Percentiles rank a stretch among this genome's conserved stretches.
phyloP scores from a whole-genome alignment of 2,113 vertebrate genomes.

The Lates calcarifer region DNA sequence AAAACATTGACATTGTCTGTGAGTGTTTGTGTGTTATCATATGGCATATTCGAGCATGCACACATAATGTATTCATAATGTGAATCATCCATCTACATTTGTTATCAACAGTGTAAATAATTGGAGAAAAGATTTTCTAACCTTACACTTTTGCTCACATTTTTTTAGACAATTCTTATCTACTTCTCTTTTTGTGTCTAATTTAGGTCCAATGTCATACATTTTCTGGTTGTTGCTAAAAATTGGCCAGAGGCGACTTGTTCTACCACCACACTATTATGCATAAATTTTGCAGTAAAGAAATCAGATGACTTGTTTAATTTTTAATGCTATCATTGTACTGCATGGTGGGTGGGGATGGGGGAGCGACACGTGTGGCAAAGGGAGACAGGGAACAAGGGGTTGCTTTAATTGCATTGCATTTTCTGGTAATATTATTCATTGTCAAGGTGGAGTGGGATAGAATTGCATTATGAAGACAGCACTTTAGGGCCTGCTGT shows the following conservation, averaged over 20 bases:
- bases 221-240: constrained; percentile 17
- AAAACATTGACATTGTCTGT: neutral
- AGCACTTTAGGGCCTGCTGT: constrained; percentile 73
- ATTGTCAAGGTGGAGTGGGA: constrained; percentile 78
- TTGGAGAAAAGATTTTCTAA: constrained; percentile 10
- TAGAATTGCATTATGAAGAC: constrained; percentile 77
- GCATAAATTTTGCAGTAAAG: constrained; percentile 69
- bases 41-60: neutral
- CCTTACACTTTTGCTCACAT: neutral
- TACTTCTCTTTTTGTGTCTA: constrained; percentile 3
- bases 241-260: constrained; percentile 46
- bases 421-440: constrained; percentile 78
- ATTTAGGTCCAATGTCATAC: constrained; percentile 26
- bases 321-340: constrained; percentile 73
- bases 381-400: constrained; percentile 57
- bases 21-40: neutral
- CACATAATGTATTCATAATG: neutral
- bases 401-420: constrained; percentile 75
- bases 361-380: constrained; percentile 56
- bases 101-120: constrained; percentile 32
- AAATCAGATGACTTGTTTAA: constrained; percentile 73
- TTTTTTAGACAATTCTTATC: constrained; percentile 1
- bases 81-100: constrained; percentile 15
- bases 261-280: constrained; percentile 42
- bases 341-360: constrained; percentile 41